These are phyloP conservation scores for Psittacula echo DNA, from an alignment of 2,797 vertebrate species.

Conservation along the genomic window DNA sequence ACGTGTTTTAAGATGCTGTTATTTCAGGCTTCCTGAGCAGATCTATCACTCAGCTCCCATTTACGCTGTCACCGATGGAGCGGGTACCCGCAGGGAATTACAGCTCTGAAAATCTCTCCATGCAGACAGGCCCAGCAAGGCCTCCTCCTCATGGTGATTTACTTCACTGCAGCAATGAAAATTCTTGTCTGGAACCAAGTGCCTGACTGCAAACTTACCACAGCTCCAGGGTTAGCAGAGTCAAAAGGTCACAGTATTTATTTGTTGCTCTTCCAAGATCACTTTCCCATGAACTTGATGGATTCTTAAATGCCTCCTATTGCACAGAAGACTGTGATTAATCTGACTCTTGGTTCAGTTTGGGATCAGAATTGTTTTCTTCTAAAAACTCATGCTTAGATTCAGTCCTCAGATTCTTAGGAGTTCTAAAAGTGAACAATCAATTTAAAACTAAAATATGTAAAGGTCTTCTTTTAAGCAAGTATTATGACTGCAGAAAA, in stretches of 20 bases:
- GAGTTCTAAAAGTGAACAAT: conserved; percentile 1
- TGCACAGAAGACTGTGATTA: conserved; percentile 49
- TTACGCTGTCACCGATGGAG: neutral
- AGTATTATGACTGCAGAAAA: neutral
- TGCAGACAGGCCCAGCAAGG: neutral
- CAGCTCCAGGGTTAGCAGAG: conserved; percentile 56
- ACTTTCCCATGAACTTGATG: conserved; percentile 74
- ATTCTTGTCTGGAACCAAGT: conserved; percentile 64
- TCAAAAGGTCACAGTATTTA: conserved; percentile 68
- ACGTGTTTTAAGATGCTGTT: neutral
- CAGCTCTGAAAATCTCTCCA: conserved; percentile 19
- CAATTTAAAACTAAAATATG: neutral
- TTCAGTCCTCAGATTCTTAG: neutral
- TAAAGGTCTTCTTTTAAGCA: neutral
- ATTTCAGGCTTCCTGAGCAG: neutral
- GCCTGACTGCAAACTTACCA: conserved; percentile 62
- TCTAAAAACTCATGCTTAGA: neutral
- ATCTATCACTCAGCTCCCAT: neutral
- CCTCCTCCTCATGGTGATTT: conserved; percentile 54
- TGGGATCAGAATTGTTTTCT: conserved; percentile 15
- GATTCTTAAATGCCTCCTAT: conserved; percentile 55
- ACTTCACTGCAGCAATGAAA: conserved; percentile 57
- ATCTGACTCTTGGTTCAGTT: conserved; percentile 38
- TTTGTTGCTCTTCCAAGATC: conserved; percentile 68
- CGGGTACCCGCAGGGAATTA: neutral